These are phyloP conservation scores for Caenorhabditis sulstoni DNA, from an alignment of 2,888 invertebrate species.

Conservation along the genomic window DNA sequence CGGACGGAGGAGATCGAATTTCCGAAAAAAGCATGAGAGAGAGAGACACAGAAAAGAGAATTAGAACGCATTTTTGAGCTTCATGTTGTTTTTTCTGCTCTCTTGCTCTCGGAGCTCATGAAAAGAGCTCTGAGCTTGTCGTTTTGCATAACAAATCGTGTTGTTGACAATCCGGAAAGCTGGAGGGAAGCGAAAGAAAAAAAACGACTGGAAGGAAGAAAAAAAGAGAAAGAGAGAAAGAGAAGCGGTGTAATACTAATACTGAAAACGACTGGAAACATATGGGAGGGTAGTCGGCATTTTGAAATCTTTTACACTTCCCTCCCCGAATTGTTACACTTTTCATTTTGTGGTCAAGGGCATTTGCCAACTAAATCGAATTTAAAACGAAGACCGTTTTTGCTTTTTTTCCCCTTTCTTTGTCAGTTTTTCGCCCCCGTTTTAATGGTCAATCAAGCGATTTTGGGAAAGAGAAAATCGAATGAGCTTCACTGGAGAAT, in stretches of 20 bases:
- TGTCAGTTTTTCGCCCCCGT: neutral
- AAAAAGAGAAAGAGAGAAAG: slow-evolving; percentile 2
- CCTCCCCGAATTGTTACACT: neutral
- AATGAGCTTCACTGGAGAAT: neutral
- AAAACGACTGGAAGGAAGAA: slow-evolving; percentile 1
- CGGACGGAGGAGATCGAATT: slow-evolving; percentile 12
- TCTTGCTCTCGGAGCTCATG: neutral
- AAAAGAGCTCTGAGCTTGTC: neutral
- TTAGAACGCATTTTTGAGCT: no score
- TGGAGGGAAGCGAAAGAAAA: neutral
- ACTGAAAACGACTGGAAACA: slow-evolving; percentile 14
- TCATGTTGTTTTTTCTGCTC: no score
- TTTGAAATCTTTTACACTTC: slow-evolving; percentile 3
- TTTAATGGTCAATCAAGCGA: slow-evolving; percentile 17
- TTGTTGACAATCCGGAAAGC: neutral
- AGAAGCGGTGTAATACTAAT: slow-evolving; percentile 23
- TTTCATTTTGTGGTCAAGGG: slow-evolving; percentile 9
- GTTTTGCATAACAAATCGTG: slow-evolving; percentile 25
- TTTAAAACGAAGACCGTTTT: neutral
- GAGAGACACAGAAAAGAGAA: slow-evolving; percentile 1
- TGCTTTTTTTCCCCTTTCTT: neutral
- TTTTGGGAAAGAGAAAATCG: neutral
- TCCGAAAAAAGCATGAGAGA: neutral
- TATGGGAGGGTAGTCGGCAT: neutral
- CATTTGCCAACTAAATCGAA: neutral